phyloP scores from a whole-genome alignment of 2,113 vertebrate genomes.

The Microtus pennsylvanicus region DNA sequence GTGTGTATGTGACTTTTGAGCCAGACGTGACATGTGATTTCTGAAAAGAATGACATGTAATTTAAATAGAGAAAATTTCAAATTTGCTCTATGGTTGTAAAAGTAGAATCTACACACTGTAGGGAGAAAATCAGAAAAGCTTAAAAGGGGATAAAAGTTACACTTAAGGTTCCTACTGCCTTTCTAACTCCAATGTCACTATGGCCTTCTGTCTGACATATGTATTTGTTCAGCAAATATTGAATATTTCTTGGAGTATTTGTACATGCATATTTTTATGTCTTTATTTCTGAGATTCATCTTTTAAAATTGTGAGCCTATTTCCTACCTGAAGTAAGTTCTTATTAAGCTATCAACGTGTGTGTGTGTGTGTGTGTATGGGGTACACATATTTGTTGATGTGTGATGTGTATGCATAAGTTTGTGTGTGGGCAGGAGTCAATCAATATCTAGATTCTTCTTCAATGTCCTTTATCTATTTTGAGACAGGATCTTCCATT shows the following conservation, averaged over 20 bases:
- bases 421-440: background rate
- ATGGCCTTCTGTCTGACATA: background rate
- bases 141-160: background rate
- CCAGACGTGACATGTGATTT: background rate
- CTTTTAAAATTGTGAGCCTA: background rate
- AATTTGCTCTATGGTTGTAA: background rate
- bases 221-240: background rate
- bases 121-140: background rate
- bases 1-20: background rate
- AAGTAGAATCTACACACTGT: background rate
- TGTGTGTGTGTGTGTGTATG: background rate
- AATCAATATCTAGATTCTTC: background rate
- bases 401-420: background rate
- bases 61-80: background rate
- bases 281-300: background rate
- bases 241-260: conserved; percentile 4
- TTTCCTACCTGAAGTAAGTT: conserved; percentile 30
- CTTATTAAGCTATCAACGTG: background rate
- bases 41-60: background rate
- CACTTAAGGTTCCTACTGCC: background rate
- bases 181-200: background rate
- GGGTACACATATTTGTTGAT: background rate
- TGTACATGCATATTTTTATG: background rate
- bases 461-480: background rate
- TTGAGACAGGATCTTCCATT: background rate